Evolutionary conservation across 2,797 vertebrate species (phyloP), one percentile per base, ranked within the genome.

Genomic region (Squalus acanthias): DNA sequence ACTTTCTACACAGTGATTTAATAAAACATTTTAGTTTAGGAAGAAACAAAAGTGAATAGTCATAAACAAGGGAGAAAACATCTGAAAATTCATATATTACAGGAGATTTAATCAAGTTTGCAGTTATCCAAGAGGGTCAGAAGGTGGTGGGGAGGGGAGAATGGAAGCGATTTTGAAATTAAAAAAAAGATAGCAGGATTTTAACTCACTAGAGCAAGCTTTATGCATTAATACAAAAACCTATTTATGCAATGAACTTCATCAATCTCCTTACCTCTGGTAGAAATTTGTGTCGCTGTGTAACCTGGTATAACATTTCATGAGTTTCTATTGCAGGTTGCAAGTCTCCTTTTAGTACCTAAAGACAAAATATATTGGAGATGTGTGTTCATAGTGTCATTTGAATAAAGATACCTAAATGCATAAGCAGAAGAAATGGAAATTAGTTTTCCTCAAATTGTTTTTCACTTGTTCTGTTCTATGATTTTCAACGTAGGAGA

Each of bases 271-370:
- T 96, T 97, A 98, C 98, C 98, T 98, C 98, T 26, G 98, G 98
- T 76, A 98, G 98, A 96, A 98, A 98, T 97, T 98, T 98, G 98
- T 98, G 98, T 97, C 98, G 98, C 97, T 98, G 98, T 79, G 98
- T 98, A 96, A 98, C 98, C 97, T 98, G 98, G 96, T 98, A 98
- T 85, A 98, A 98, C 98, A 98, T 98, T 97, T 98, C 98, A 96
- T 98, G 98, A 29, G 98, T 98, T 97, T 98, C 98, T 67, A 98
- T 98, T 96, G 98, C 98, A 63, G 98, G 98, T 96, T 98, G 98
- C 97, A 98, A 97, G 97, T 98, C 98, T 96, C 98, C 98, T 97
- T 98, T 98, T 96, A 98, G 97, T 96, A 98, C 98, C 98, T 98
- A 96, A 5, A 60, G 10, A 46, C 26, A 96, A 95, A 22, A 93